phyloP scores from a whole-genome alignment of 2,113 vertebrate species.

The Dicrurus megarhynchus region DNA sequence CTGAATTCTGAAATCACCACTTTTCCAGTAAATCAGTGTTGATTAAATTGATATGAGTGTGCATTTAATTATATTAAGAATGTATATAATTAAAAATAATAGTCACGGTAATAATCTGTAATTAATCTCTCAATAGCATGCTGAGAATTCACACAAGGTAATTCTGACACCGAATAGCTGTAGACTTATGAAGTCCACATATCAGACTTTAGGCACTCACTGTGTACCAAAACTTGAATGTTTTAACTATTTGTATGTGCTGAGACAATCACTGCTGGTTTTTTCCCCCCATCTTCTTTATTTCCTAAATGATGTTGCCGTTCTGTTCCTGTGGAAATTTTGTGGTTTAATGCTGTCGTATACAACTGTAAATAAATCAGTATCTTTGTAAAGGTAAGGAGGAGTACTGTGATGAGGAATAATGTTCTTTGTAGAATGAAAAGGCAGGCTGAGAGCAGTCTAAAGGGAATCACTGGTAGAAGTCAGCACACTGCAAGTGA shows the following conservation, averaged over 20 bases:
- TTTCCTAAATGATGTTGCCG: not conserved
- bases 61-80: not conserved
- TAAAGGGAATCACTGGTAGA: not conserved
- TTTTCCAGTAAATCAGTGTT: not conserved
- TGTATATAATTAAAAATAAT: not conserved
- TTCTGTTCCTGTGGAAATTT: not conserved
- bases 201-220: not conserved
- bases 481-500: not conserved
- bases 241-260: not conserved
- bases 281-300: not conserved
- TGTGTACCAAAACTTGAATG: not conserved
- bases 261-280: not conserved
- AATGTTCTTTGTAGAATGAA: not conserved
- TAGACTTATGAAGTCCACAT: not conserved
- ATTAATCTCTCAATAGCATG: not conserved
- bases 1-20: not conserved
- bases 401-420: not conserved
- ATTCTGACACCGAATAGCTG: not conserved
- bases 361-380: not conserved
- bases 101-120: not conserved
- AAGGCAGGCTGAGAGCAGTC: not conserved
- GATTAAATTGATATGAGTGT: not conserved
- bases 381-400: not conserved
- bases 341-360: not conserved
- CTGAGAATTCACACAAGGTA: not conserved